A percentile compares a stretch with the other conserved stretches of the same genome.
phyloP scores from a whole-genome alignment of 2,888 invertebrate genomes.

The Ophioninae sp. region DNA sequence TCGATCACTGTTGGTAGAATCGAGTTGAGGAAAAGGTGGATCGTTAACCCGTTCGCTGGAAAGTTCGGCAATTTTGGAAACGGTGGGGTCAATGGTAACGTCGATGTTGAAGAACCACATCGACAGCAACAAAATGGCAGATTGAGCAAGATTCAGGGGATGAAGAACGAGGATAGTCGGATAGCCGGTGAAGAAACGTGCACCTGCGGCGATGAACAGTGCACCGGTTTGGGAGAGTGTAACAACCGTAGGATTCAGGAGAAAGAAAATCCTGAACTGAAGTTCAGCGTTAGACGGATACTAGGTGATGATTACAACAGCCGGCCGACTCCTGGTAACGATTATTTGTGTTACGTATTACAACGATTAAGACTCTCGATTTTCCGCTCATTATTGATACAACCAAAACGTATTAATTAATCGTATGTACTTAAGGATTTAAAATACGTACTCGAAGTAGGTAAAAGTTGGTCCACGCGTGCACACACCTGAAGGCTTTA shows the following conservation, averaged over 20 bases:
- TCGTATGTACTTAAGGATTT: not conserved
- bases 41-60: slow-evolving; percentile 72
- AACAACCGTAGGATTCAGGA: slow-evolving; percentile 75
- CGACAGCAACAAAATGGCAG: slow-evolving; percentile 50
- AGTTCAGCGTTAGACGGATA: slow-evolving; percentile 96
- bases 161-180: slow-evolving; percentile 73
- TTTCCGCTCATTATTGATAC: not conserved
- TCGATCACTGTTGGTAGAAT: slow-evolving; percentile 43
- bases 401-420: not conserved
- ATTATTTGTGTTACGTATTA: slow-evolving; percentile 1
- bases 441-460: not conserved
- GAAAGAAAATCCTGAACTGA: slow-evolving; percentile 88
- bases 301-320: slow-evolving; percentile 85
- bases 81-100: slow-evolving; percentile 48
- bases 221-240: slow-evolving; percentile 73
- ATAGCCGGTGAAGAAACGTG: slow-evolving; percentile 77
- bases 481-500: not conserved
- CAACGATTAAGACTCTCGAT: not conserved
- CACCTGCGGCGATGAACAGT: slow-evolving; percentile 79
- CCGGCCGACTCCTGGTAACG: slow-evolving; percentile 77
- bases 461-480: too few species aligned
- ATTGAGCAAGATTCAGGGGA: slow-evolving; percentile 50
- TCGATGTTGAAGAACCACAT: slow-evolving; percentile 57
- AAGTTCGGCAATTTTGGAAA: slow-evolving; percentile 58
- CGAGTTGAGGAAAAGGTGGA: slow-evolving; percentile 61